These are phyloP conservation scores for Orbicella faveolata DNA, from an alignment of 64 coral and sea anemone species.

Conservation along the genomic window DNA sequence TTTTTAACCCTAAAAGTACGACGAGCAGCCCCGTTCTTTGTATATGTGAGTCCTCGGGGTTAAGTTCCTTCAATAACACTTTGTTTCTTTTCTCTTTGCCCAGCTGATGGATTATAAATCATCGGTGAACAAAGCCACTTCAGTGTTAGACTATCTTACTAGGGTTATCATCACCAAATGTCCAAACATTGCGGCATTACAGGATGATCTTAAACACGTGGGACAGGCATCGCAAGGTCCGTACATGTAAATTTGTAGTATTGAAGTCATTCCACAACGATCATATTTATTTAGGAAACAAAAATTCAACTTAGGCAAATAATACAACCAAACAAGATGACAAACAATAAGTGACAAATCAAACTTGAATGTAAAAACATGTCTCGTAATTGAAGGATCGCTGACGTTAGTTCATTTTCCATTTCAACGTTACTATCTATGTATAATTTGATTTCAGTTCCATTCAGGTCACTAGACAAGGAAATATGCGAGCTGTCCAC, in stretches of 20 bases:
- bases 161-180: constrained; percentile 37
- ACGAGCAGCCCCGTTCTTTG: no score
- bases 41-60: no score
- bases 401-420: background rate
- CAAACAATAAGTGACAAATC: no score
- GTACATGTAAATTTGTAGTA: background rate
- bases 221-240: constrained; percentile 17
- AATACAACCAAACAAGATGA: no score
- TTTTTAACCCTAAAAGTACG: no score
- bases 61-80: background rate
- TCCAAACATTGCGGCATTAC: constrained; percentile 33
- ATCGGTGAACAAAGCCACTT: constrained; percentile 5
- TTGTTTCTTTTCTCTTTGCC: background rate
- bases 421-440: background rate
- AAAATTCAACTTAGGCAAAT: no score
- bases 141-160: constrained; percentile 18
- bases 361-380: no score
- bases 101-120: constrained; percentile 49
- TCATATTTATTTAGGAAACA: no score
- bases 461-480: constrained; percentile 27
- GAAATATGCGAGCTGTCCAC: constrained; percentile 20
- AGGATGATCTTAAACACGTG: constrained; percentile 28
- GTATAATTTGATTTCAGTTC: constrained; percentile 11
- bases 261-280: no score
- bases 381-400: no score